These are phyloP conservation scores for Tuberolachnus salignus DNA, from an alignment of 2,888 invertebrate genomes.

Conservation along the genomic window DNA sequence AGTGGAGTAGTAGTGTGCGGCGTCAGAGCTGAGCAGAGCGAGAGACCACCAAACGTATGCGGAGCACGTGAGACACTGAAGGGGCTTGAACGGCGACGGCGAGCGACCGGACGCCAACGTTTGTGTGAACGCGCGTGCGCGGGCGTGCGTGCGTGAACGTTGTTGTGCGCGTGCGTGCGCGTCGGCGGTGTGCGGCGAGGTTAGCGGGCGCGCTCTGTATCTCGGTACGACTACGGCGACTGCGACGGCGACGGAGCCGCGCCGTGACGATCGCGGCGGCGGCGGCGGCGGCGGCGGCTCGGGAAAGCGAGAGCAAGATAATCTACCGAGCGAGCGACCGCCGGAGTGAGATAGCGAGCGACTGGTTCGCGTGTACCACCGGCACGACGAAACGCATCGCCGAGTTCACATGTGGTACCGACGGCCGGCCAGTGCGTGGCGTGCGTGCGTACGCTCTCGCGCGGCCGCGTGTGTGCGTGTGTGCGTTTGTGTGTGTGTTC, in stretches of 20 bases:
- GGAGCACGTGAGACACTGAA: slow-evolving; percentile 55
- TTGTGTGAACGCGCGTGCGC: not conserved
- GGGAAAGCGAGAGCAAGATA: no score
- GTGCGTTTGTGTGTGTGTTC: not conserved
- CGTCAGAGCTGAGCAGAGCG: not conserved
- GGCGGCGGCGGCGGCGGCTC: not conserved
- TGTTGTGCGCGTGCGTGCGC: not conserved
- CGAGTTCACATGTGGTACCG: slow-evolving; percentile 43
- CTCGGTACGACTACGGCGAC: not conserved
- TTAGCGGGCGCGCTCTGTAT: not conserved
- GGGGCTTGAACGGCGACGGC: slow-evolving; percentile 21
- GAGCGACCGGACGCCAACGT: not conserved
- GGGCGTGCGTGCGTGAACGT: not conserved
- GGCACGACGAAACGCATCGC: not conserved
- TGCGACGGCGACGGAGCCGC: not conserved
- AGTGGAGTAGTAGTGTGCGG: not conserved
- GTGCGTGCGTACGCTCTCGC: slow-evolving; percentile 12
- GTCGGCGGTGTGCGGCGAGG: not conserved
- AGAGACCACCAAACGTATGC: slow-evolving; percentile 41
- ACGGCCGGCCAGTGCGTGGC: slow-evolving; percentile 14
- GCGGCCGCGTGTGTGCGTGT: not conserved
- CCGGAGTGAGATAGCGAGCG: not conserved
- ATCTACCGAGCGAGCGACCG: not conserved
- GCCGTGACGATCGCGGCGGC: not conserved
- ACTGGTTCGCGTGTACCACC: slow-evolving; percentile 10